Evolutionary conservation across 2,797 vertebrate genomes (phyloP), one percentile per base, ranked within the genome.

Genomic region (Gallinago nigripennis): DNA sequence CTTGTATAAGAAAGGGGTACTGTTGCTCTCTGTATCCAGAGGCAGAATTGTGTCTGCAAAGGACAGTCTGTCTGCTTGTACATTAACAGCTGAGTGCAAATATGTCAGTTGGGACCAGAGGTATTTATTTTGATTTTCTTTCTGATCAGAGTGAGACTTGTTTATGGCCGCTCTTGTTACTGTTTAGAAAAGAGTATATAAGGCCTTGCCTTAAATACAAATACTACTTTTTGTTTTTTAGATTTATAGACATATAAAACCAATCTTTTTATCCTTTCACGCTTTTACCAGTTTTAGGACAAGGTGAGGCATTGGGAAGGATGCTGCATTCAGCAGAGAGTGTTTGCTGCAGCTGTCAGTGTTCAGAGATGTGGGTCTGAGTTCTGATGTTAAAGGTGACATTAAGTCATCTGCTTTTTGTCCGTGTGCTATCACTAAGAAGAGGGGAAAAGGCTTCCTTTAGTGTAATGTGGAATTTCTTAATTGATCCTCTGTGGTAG

Each of bases 251-350:
- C 53, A 31, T n/a, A 0, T 8, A 37, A 46, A 56, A 27, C 19
- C 27, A 6, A 3, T 31, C 31, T 48, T 31, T 63, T 72, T 45
- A 28, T 68, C 16, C 73, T 76, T n/a, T 24, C 41, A 11, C 8
- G 1, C 10, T 66, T 31, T 16, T 9, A 9, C 28, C 27, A 16
- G 20, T 9, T 51, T 24, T 24, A 33, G 33, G 8, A 14, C 21
- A 9, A 61, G 39, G 31, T 46, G 1, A n/a, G n/a, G 54, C 0
- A 2, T n/a, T 1, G 14, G 33, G 51, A 60, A 23, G 2, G 31
- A 2, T 39, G 65, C 60, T 45, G 73, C 15, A 0, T 16, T 75
- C 31, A 28, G 61, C 54, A 48, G 41, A 11, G 39, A 39, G n/a
- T 6, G 10, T 20, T 61, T 46, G 66, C 61, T 31, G 46, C 23